Base-by-base conservation (phyloP, 2,113 vertebrate genomes). In the Pao palembangensis region DNA sequence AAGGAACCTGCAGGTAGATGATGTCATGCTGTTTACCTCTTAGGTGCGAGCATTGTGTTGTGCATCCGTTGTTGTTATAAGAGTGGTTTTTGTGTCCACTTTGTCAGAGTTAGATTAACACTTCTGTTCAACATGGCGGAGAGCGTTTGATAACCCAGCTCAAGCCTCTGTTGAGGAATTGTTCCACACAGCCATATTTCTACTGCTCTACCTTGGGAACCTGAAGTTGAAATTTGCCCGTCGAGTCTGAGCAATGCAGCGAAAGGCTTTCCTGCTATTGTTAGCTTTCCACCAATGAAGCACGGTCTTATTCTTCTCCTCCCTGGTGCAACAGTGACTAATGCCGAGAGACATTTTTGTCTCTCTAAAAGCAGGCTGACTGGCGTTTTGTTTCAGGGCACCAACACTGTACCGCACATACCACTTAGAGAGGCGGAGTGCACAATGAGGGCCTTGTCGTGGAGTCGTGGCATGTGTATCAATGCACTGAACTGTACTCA, bases 231-330 rank as follows among this genome's bases (percentile, higher is more conserved):
- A 65, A 72, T 67, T 73, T 44, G 43, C 54, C 53, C 53, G 75
- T 63, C 51, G 14, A 64, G 76, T 60, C 68, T 62, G 72, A 83
- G 71, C 68, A 61, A 59, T 60, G 16, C 56, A 55, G 52, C 48
- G 73, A 78, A 38, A 86, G 82, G 75, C 81, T 84, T 89, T 91
- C 89, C 89, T 90, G 76, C 79, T 67, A 88, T 92, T 92, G 90
- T 90, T 83, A 85, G 79, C 69, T 67, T 87, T 85, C 82, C 83
- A 76, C 81, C 67, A 77, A 80, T 83, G 86, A 89, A 87, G 82
- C 51, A 18, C 69, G 23, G 47, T 73, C 78, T 77, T 83, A 80
- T 86, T 86, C 73, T 81, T 79, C 81, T 85, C 81, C 78, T 81
- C 76, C 85, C 72, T 70, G 76, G 64, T 44, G 76, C 71, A 75